Percentiles rank a stretch among this genome's conserved stretches.
These are phyloP conservation scores for Cygnus olor DNA, from an alignment of 2,797 vertebrate species.

Conservation along the genomic window DNA sequence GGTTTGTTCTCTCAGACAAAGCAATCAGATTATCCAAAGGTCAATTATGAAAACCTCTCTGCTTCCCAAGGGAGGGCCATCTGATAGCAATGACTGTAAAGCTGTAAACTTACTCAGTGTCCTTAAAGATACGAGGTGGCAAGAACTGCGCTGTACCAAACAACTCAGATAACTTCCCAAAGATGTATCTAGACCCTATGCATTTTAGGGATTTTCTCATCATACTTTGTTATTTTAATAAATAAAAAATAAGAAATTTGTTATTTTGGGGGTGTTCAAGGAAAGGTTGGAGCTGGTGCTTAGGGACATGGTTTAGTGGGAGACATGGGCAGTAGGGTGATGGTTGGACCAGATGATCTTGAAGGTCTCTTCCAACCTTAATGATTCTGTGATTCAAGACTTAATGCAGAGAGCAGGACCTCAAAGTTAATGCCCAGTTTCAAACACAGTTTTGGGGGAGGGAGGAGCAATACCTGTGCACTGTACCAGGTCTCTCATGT, in stretches of 20 bases:
- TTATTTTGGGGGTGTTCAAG: no score
- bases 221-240: neutral
- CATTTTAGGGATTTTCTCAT: neutral
- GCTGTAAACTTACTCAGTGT: rapidly evolving
- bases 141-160: neutral
- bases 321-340: no score
- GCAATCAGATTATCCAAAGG: neutral
- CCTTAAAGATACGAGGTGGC: neutral
- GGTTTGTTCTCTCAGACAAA: neutral
- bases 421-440: neutral
- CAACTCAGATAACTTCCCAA: neutral
- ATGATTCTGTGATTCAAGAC: no score
- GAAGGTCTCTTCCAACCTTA: no score
- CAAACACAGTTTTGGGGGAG: neutral
- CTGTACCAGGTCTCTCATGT: neutral
- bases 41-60: neutral
- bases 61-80: neutral
- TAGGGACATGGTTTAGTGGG: no score
- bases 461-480: neutral
- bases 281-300: no score
- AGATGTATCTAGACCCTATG: neutral
- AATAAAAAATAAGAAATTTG: no score
- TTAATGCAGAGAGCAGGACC: neutral
- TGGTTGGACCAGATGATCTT: no score
- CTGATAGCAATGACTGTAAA: rapidly evolving